Evolutionary conservation across 2,888 invertebrate genomes (phyloP).

Genomic region (Caenorhabditis doughertyi): DNA sequence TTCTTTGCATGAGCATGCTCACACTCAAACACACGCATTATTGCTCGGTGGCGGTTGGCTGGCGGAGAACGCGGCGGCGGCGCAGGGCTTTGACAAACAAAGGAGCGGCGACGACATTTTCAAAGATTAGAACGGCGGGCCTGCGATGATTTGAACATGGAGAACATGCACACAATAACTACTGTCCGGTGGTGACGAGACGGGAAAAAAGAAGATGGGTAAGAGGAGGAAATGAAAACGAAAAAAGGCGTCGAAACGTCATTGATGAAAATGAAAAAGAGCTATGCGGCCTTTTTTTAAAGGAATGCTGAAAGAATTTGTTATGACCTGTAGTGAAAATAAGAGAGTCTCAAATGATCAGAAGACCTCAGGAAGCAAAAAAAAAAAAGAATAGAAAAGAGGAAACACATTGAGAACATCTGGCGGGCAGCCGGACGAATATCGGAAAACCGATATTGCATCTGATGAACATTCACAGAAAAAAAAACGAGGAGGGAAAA

Average conservation of each 20-base stretch:
- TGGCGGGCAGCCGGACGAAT: constrained; percentile 8
- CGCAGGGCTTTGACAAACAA: constrained; percentile 38
- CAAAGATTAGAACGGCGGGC: constrained; percentile 41
- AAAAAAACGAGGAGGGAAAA: neutral
- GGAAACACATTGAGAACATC: constrained; percentile 59
- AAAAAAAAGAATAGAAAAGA: neutral
- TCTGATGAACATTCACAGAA: constrained; percentile 8
- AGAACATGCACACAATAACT: constrained; percentile 49
- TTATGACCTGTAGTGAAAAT: neutral
- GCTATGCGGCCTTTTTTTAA: neutral
- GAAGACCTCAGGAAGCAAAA: neutral
- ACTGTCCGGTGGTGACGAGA: constrained; percentile 11
- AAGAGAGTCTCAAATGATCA: neutral
- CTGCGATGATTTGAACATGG: constrained; percentile 14
- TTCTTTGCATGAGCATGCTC: constrained; percentile 31
- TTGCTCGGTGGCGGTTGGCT: constrained; percentile 20
- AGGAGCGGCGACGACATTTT: constrained; percentile 54
- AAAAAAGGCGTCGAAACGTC: constrained; percentile 22
- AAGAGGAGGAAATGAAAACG: constrained; percentile 14
- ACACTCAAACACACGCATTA: constrained; percentile 50
- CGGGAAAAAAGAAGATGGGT: constrained; percentile 18
- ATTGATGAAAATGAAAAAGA: neutral
- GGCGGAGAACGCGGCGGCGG: neutral
- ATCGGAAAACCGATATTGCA: constrained; percentile 15
- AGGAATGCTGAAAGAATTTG: neutral